Base-by-base conservation (phyloP, 2,888 invertebrate genomes). In the Agrilus biguttatus region DNA sequence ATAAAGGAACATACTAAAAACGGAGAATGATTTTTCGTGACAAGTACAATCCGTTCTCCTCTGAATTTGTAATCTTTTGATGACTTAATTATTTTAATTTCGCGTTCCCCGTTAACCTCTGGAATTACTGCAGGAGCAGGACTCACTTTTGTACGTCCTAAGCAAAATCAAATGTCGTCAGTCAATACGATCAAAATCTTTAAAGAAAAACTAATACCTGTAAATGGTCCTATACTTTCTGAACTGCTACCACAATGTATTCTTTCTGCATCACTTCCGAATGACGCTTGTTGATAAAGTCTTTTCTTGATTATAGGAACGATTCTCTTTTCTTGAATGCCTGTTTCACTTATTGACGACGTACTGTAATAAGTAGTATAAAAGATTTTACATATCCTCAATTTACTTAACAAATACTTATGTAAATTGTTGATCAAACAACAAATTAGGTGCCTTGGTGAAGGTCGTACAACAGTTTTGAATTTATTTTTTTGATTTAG, bases 1-100 rank as follows among this genome's bases (percentile, higher is more conserved):
- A 93, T 77, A 43, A 86, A 78, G 34, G 92, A 92, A 63, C 85
- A 92, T 47, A 93, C 73, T 53, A 84, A 74, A 68, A 91, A 83
- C 33, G 93, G 92, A 44, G 81, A 78, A 55, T 81, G 80, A 54
- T 78, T 78, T 6, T 78, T 70, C 40, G 88, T 81, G 34, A 87
- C 80, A 66, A 93, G 73, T 44, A 88, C 81, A 49, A 92, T 72
- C 56, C 92, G 75, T 59, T 88, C 87, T 63, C 87, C 83, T 58
- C 74, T 78, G 56, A 83, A 83, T 52, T 75, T 76, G 48, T 80
- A 78, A 48, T 75, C 75, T 64, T 75, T 79, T 21, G 71, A 68
- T 13, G 76, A 72, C 48, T 73, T 71, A 45, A 80, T 61, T 47
- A 80, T 55, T 50, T 77, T 74, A 17, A 78, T 65, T 62, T 75